Conservation (phyloP, 2,888 invertebrate genomes). For the Argyra leucocephala region DNA sequence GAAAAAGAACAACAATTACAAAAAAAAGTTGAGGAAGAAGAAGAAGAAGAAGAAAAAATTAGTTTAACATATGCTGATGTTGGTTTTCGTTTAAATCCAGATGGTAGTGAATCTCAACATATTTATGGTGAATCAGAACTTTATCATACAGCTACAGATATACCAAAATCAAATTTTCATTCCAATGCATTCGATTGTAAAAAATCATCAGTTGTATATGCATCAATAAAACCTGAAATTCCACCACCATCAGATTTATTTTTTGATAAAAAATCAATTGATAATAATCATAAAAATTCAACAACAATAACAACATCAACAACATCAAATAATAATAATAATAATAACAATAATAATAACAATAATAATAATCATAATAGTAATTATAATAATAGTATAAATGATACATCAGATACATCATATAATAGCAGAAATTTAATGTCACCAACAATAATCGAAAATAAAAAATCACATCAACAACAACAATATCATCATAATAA, state of each 20-base stretch:
- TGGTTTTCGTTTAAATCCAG: slow-evolving; percentile 42
- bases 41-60: slow-evolving; percentile 28
- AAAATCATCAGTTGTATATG: slow-evolving; percentile 37
- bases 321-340: slow-evolving; percentile 13
- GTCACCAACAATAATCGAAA: neutral
- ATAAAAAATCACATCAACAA: neutral
- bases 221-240: slow-evolving; percentile 41
- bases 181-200: slow-evolving; percentile 38
- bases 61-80: slow-evolving; percentile 43
- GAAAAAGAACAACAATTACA: slow-evolving; percentile 19
- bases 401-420: neutral
- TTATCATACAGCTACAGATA: slow-evolving; percentile 36
- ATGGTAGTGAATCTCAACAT: slow-evolving; percentile 41
- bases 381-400: neutral
- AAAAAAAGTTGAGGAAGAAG: slow-evolving; percentile 11
- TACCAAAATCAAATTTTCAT: slow-evolving; percentile 38
- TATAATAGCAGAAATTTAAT: neutral
- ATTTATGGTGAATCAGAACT: slow-evolving; percentile 43
- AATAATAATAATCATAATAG: slow-evolving; percentile 5
- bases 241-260: slow-evolving; percentile 30
- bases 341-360: slow-evolving; percentile 11
- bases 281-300: slow-evolving; percentile 12
- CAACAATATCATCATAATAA: neutral
- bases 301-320: slow-evolving; percentile 11
- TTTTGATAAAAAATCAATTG: slow-evolving; percentile 25